Conservation (phyloP, 2,888 invertebrate genomes). For the Ligdia adustata region DNA sequence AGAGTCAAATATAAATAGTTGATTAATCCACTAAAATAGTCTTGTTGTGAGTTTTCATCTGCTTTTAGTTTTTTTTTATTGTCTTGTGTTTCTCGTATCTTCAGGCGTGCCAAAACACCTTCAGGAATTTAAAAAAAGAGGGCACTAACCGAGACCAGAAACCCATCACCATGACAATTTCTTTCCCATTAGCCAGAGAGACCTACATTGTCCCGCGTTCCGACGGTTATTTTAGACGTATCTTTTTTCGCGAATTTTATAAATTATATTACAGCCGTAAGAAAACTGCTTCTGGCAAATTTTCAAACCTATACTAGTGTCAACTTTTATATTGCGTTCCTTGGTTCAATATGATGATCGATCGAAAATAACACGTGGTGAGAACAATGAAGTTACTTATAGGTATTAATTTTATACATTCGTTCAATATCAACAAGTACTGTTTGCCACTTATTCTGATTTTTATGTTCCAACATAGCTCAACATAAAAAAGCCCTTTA, state of each 20-base stretch:
- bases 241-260: conserved; percentile 59
- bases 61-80: too few species aligned
- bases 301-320: conserved; percentile 66
- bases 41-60: too few species aligned
- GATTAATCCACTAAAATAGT: too few species aligned
- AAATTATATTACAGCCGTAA: conserved; percentile 66
- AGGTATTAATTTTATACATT: too few species aligned
- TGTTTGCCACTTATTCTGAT: too few species aligned
- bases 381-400: conserved; percentile 25
- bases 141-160: conserved; percentile 8
- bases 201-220: conserved; percentile 26
- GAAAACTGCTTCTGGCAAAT: conserved; percentile 64
- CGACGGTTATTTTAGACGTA: conserved; percentile 55
- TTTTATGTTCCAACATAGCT: too few species aligned
- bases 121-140: neutral
- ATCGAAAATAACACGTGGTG: conserved; percentile 42
- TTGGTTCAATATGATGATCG: conserved; percentile 31
- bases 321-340: conserved; percentile 53
- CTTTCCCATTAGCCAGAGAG: neutral
- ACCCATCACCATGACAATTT: neutral
- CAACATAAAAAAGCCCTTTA: too few species aligned
- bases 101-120: too few species aligned
- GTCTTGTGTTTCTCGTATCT: too few species aligned
- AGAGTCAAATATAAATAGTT: too few species aligned
- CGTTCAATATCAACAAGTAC: too few species aligned